A percentile compares a stretch with the other conserved stretches of the same genome.
These are phyloP conservation scores for Hippoglossus stenolepis DNA, from an alignment of 2,113 vertebrate species.

Conservation along the genomic window DNA sequence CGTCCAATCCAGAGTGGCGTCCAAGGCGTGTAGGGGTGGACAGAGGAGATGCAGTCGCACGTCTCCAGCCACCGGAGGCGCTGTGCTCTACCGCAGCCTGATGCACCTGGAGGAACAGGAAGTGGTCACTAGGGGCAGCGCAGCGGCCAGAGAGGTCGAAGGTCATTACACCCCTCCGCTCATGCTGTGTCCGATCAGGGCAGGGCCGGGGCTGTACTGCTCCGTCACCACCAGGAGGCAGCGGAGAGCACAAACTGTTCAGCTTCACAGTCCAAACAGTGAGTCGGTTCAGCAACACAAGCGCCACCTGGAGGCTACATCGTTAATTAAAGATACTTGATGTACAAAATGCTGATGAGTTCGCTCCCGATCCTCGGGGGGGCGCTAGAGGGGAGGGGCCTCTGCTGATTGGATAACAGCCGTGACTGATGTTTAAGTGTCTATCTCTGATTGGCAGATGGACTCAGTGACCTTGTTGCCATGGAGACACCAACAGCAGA, in stretches of 20 bases:
- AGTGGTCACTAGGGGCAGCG: no score
- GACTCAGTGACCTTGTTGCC: slow-evolving; percentile 23
- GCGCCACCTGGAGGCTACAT: background rate
- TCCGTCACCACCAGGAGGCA: slow-evolving; percentile 41
- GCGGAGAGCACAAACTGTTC: slow-evolving; percentile 2
- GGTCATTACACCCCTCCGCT: slow-evolving; percentile 59
- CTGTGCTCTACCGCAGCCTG: slow-evolving; percentile 52
- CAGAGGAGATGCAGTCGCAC: background rate
- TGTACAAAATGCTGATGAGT: no score
- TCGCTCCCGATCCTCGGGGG: no score
- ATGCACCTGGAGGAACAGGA: slow-evolving; percentile 10
- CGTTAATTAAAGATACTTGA: background rate
- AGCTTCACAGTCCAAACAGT: slow-evolving; percentile 27
- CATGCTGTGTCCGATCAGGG: slow-evolving; percentile 56
- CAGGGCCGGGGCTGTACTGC: slow-evolving; percentile 58
- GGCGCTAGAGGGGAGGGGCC: background rate
- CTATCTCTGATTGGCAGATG: slow-evolving; percentile 41
- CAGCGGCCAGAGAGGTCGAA: background rate
- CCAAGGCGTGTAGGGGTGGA: background rate
- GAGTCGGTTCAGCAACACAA: background rate
- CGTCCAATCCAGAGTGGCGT: slow-evolving; percentile 1
- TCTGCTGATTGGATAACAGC: no score
- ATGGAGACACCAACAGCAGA: slow-evolving; percentile 30
- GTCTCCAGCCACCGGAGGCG: background rate
- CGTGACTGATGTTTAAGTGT: no score